Conservation (phyloP, 1,140 invertebrate genomes). For the Cydia fagiglandana region DNA sequence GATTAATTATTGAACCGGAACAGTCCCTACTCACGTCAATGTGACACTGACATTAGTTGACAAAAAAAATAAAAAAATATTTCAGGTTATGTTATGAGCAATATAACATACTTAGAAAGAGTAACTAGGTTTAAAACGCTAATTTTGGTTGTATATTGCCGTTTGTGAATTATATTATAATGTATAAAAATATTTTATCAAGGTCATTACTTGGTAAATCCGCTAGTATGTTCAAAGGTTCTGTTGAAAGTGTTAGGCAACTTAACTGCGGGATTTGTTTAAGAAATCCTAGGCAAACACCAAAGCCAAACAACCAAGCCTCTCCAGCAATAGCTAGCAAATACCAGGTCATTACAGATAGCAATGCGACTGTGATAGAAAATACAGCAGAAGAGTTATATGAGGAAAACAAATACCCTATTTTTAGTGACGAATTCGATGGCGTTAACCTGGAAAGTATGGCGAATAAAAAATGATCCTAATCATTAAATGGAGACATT, state of each 20-base stretch:
- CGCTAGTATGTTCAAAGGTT: conserved; percentile 34
- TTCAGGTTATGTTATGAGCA: conserved; percentile 3
- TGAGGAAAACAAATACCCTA: conserved; percentile 65
- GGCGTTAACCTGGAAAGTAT: conserved; percentile 77
- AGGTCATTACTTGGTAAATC: conserved; percentile 31
- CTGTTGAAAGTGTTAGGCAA: conserved; percentile 38
- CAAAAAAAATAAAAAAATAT: neutral
- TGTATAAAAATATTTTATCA: conserved; percentile 48
- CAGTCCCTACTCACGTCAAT: neutral
- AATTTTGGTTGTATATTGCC: neutral
- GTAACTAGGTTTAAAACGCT: neutral
- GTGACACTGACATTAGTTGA: neutral
- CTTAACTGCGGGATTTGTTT: conserved; percentile 74
- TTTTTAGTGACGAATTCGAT: conserved; percentile 78
- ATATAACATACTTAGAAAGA: conserved; percentile 36
- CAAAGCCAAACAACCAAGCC: conserved; percentile 62
- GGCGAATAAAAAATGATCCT: conserved; percentile 37
- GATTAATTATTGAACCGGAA: neutral
- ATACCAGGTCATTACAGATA: conserved; percentile 82
- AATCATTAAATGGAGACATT: conserved; percentile 29
- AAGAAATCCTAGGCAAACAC: conserved; percentile 73
- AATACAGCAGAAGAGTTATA: conserved; percentile 83
- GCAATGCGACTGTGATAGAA: conserved; percentile 82
- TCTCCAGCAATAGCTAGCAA: conserved; percentile 70
- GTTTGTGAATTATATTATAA: conserved; percentile 16